These are phyloP conservation scores for Prenolepis imparis DNA, from an alignment of 2,888 invertebrate species.

Conservation along the genomic window DNA sequence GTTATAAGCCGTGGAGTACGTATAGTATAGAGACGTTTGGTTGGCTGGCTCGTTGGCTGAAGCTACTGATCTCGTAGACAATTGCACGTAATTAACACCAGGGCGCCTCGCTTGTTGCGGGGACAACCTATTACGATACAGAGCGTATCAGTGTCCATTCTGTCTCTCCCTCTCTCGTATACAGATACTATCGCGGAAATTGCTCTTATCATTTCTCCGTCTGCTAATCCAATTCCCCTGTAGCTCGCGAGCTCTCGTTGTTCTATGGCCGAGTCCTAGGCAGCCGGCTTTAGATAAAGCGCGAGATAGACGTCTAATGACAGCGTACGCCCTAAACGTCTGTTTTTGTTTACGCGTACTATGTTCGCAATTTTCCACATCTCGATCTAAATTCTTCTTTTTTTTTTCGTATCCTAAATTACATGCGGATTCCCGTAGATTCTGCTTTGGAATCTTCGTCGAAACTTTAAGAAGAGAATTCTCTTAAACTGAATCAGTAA, in stretches of 20 bases:
- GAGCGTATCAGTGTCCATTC: constrained; percentile 63
- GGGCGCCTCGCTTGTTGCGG: constrained; percentile 60
- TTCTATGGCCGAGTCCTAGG: neutral
- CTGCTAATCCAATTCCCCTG: constrained; percentile 71
- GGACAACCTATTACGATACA: constrained; percentile 49
- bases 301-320: constrained; percentile 37
- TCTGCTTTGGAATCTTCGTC: neutral
- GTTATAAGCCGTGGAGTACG: constrained; percentile 63
- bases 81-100: constrained; percentile 75
- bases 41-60: constrained; percentile 27
- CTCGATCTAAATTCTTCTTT: neutral
- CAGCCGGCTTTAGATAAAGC: constrained; percentile 12
- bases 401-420: neutral
- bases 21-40: constrained; percentile 8
- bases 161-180: neutral
- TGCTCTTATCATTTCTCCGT: constrained; percentile 74
- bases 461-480: neutral
- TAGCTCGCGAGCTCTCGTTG: constrained; percentile 22
- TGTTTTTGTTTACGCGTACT: neutral
- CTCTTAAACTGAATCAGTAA: neutral
- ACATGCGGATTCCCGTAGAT: neutral
- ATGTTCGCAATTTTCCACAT: constrained; percentile 11
- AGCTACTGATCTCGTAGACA: constrained; percentile 70
- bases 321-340: neutral
- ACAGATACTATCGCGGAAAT: constrained; percentile 74